Percentiles rank a stretch among this genome's conserved stretches.
These are phyloP conservation scores for Rhagonycha fulva DNA, from an alignment of 2,888 invertebrate species.

Conservation along the genomic window DNA sequence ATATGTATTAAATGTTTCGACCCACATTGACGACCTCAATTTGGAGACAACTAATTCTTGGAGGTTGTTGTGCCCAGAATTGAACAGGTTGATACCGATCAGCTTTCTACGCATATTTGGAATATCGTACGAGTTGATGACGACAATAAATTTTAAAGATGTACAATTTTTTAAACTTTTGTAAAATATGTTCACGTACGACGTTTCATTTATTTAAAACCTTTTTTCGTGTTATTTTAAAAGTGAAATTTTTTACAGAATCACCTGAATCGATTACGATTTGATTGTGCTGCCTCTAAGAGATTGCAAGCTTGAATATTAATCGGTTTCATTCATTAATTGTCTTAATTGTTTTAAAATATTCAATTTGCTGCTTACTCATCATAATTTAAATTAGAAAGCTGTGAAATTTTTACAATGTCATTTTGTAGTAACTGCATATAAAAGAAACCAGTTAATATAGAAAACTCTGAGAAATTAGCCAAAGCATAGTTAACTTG, in stretches of 20 bases:
- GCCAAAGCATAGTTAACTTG: neutral
- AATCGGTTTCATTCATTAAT: neutral
- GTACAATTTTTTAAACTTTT: neutral
- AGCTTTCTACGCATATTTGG: constrained; percentile 27
- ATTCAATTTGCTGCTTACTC: neutral
- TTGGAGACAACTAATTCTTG: constrained; percentile 24
- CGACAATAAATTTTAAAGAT: neutral
- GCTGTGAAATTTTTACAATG: neutral
- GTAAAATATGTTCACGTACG: neutral
- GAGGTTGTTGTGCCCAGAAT: constrained; percentile 14
- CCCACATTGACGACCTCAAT: constrained; percentile 30
- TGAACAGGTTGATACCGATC: constrained; percentile 23
- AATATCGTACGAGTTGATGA: constrained; percentile 7
- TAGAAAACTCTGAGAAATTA: neutral
- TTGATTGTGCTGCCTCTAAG: neutral
- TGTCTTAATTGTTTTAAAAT: neutral
- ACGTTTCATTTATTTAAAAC: neutral
- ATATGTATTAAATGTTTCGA: constrained; percentile 27
- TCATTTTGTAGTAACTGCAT: neutral
- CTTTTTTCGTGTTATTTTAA: neutral
- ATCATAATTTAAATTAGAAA: neutral
- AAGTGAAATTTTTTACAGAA: neutral
- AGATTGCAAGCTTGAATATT: neutral
- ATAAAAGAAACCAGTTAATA: neutral
- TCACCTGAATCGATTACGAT: neutral